phyloP scores from a whole-genome alignment of 2,113 vertebrate genomes.

The Anseranas semipalmata region DNA sequence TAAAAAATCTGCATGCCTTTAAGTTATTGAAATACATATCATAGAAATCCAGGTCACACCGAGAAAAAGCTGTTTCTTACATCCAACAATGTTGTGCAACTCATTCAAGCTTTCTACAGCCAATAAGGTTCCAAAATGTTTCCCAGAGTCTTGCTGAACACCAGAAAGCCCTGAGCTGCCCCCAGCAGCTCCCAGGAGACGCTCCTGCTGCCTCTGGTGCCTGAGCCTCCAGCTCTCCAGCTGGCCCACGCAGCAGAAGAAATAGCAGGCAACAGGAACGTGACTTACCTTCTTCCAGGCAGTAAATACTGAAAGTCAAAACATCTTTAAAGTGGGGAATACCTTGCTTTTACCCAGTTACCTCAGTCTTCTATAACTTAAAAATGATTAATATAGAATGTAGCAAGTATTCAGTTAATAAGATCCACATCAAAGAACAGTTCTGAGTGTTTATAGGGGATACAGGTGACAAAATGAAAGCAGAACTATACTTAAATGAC shows the following conservation, averaged over 20 bases:
- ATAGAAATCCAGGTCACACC: background rate
- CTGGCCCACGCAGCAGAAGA: fast-evolving
- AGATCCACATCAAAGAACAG: background rate
- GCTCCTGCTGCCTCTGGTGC: background rate
- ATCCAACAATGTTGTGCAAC: background rate
- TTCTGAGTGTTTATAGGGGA: background rate
- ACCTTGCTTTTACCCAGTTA: background rate
- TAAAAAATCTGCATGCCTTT: background rate
- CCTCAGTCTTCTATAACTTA: background rate
- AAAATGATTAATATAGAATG: background rate
- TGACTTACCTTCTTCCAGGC: background rate
- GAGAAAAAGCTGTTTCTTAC: background rate
- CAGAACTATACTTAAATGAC: background rate
- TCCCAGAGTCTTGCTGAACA: fast-evolving
- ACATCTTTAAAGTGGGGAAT: background rate
- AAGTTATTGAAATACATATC: background rate
- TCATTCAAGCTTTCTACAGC: background rate
- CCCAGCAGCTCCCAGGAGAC: background rate
- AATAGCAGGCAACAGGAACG: fast-evolving
- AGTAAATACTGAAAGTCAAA: background rate
- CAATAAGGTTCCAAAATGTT: background rate
- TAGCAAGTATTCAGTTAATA: background rate
- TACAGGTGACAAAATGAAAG: background rate
- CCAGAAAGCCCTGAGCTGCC: background rate
- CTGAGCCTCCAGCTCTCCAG: background rate